Conservation (phyloP, 2,797 vertebrate genomes). For the Discoglossus pictus region DNA sequence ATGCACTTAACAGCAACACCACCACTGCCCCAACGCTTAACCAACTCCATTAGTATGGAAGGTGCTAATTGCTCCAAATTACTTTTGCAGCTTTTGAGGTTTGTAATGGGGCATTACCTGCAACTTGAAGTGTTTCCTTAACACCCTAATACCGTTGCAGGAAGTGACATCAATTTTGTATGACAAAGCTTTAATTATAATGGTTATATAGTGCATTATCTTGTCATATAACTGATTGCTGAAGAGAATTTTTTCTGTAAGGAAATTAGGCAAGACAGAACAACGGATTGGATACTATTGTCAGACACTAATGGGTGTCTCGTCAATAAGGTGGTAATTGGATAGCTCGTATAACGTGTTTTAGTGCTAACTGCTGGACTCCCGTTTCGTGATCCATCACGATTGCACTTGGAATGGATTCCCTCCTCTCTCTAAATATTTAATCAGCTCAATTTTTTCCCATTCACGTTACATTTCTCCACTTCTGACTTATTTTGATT, state of each 20-base stretch:
- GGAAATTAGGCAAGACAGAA: slow-evolving; percentile 70
- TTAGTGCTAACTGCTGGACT: slow-evolving; percentile 75
- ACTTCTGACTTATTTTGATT: slow-evolving; percentile 41
- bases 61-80: background rate
- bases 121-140: slow-evolving; percentile 24
- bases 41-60: background rate
- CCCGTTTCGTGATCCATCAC: slow-evolving; percentile 66
- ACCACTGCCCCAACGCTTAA: slow-evolving; percentile 3
- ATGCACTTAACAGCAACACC: slow-evolving; percentile 23
- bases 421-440: slow-evolving; percentile 76
- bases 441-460: slow-evolving; percentile 72
- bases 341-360: slow-evolving; percentile 68
- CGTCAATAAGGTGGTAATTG: slow-evolving; percentile 79
- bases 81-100: background rate
- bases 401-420: slow-evolving; percentile 68
- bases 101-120: slow-evolving; percentile 36
- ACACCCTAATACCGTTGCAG: slow-evolving; percentile 33
- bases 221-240: slow-evolving; percentile 31
- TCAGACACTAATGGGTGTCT: slow-evolving; percentile 76
- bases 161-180: slow-evolving; percentile 55
- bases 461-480: slow-evolving; percentile 53
- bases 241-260: slow-evolving; percentile 60
- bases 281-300: slow-evolving; percentile 74
- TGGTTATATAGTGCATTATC: slow-evolving; percentile 53
- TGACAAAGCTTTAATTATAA: slow-evolving; percentile 20